Percentiles rank a stretch among this genome's conserved stretches.
These are phyloP conservation scores for Ibidorhyncha struthersii DNA, from an alignment of 2,113 vertebrate genomes.

Conservation along the genomic window DNA sequence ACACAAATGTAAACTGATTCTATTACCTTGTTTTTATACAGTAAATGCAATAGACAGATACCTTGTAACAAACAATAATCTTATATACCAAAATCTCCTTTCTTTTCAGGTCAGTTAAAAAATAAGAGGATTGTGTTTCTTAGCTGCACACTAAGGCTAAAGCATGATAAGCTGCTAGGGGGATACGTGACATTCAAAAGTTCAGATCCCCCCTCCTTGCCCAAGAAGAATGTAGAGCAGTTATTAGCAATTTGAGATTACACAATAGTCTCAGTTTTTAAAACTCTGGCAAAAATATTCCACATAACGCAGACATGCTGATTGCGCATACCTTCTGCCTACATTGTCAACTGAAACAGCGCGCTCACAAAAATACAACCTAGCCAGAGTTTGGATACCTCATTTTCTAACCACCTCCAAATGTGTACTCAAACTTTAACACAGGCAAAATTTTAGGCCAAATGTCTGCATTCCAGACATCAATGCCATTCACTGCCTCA, in stretches of 20 bases:
- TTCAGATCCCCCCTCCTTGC: background rate
- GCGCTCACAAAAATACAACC: background rate
- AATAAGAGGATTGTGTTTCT: conserved; percentile 35
- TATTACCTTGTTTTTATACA: background rate
- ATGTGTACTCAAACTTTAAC: background rate
- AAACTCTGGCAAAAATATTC: background rate
- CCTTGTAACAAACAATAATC: background rate
- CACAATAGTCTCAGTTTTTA: background rate
- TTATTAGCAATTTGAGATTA: background rate
- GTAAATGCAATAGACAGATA: background rate
- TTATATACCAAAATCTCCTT: background rate
- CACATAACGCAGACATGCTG: background rate
- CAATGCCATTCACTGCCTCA: background rate
- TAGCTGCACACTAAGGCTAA: background rate
- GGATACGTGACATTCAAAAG: background rate
- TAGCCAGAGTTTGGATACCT: background rate
- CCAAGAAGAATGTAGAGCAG: background rate
- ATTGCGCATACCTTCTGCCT: background rate
- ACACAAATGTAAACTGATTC: background rate
- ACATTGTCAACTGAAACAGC: background rate
- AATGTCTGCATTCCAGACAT: background rate
- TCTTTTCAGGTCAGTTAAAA: background rate
- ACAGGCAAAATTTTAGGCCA: background rate
- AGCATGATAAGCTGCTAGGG: conserved; percentile 18
- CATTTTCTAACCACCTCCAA: background rate